Conservation (phyloP, 2,113 vertebrate genomes). For the Heloderma charlesbogerti region DNA sequence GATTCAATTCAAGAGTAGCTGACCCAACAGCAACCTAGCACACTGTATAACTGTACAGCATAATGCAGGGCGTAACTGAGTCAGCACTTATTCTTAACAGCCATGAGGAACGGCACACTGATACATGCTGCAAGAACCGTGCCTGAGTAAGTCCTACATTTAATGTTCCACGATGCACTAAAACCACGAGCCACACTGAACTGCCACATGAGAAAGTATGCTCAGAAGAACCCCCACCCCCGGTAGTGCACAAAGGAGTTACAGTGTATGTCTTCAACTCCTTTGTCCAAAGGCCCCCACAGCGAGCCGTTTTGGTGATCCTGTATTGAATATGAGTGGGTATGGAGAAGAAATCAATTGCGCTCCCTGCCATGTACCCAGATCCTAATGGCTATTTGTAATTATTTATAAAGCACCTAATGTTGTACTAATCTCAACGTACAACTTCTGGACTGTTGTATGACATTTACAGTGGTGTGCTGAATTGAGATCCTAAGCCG, state of each 20-base stretch:
- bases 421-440: not conserved
- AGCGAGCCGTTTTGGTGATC: not conserved
- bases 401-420: not conserved
- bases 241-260: not conserved
- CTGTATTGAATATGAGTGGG: not conserved
- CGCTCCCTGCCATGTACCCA: no score
- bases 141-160: not conserved
- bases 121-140: not conserved
- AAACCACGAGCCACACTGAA: not conserved
- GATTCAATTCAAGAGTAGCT: not conserved
- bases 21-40: slow-evolving; percentile 2
- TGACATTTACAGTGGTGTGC: not conserved
- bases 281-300: not conserved
- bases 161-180: not conserved
- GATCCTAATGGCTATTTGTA: not conserved
- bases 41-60: not conserved
- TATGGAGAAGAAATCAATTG: not conserved
- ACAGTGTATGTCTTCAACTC: not conserved
- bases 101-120: not conserved
- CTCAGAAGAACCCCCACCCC: not conserved
- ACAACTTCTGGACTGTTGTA: not conserved
- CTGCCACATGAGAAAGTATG: not conserved
- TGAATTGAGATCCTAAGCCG: not conserved
- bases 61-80: not conserved
- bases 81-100: not conserved